phyloP scores from a whole-genome alignment of 2,113 vertebrate species.

The Calypte anna region DNA sequence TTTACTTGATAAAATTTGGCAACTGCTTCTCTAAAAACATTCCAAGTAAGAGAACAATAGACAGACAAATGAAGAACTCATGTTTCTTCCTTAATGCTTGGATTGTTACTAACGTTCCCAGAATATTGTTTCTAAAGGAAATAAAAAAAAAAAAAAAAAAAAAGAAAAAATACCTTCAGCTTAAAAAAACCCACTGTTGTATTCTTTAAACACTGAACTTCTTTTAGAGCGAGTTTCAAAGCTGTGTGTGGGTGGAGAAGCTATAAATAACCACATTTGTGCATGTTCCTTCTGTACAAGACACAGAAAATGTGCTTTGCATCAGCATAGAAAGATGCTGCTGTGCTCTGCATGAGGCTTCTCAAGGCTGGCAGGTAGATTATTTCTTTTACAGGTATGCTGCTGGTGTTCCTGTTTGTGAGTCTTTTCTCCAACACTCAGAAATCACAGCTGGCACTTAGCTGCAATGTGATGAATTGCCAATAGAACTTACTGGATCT shows the following conservation, averaged over 20 bases:
- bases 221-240: slow-evolving; percentile 35
- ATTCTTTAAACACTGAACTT: slow-evolving; percentile 24
- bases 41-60: slow-evolving; percentile 58
- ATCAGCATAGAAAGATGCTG: neutral
- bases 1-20: slow-evolving; percentile 54
- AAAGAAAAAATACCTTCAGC: neutral
- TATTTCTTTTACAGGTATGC: neutral
- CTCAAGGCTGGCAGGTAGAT: slow-evolving; percentile 1
- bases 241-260: slow-evolving; percentile 30
- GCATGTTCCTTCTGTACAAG: slow-evolving; percentile 39
- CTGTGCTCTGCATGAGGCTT: neutral
- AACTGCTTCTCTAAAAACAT: slow-evolving; percentile 48
- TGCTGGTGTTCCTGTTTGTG: neutral
- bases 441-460: neutral
- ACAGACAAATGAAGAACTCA: slow-evolving; percentile 50
- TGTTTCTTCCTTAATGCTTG: slow-evolving; percentile 38
- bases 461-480: neutral
- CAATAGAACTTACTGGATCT: neutral
- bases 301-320: slow-evolving; percentile 45
- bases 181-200: neutral
- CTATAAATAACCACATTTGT: slow-evolving; percentile 61
- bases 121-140: slow-evolving; percentile 41
- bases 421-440: neutral
- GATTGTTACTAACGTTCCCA: slow-evolving; percentile 29
- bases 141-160: neutral